phyloP scores from a whole-genome alignment of 2,888 invertebrate species.

The Mimumesa dahlbomi region DNA sequence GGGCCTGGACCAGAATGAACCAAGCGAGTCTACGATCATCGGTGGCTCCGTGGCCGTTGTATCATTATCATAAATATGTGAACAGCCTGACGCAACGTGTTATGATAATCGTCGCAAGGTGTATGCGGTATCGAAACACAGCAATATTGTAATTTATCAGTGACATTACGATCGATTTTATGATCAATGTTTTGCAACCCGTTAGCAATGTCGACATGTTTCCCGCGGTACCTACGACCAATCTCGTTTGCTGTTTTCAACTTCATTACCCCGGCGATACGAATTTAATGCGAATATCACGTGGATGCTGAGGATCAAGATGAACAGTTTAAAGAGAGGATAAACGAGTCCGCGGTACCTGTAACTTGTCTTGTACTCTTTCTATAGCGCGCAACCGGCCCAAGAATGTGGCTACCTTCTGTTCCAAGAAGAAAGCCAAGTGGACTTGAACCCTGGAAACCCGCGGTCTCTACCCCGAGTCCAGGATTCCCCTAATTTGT shows the following conservation, averaged over 20 bases:
- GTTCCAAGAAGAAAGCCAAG: slow-evolving; percentile 71
- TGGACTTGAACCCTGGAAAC: slow-evolving; percentile 70
- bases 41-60: too few species aligned
- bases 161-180: too few species aligned
- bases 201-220: too few species aligned
- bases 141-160: too few species aligned
- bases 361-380: slow-evolving; percentile 43
- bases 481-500: slow-evolving; percentile 77
- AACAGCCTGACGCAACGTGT: too few species aligned
- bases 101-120: too few species aligned
- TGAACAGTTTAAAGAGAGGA: slow-evolving; percentile 40
- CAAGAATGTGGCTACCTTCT: slow-evolving; percentile 58
- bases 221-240: too few species aligned
- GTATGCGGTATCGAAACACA: too few species aligned
- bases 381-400: slow-evolving; percentile 42
- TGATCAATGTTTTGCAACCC: too few species aligned
- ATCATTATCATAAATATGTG: too few species aligned
- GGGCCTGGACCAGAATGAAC: slow-evolving; percentile 2
- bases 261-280: slow-evolving; percentile 11
- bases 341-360: slow-evolving; percentile 47
- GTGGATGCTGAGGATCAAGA: slow-evolving; percentile 9
- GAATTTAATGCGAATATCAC: slow-evolving; percentile 19
- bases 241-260: too few species aligned
- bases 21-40: neutral
- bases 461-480: slow-evolving; percentile 62